Evolutionary conservation across 37 sponge, comb jelly and placozoan genomes (phyloP), one percentile per base, ranked within the genome.

Genomic region (Axinella damicornis): DNA sequence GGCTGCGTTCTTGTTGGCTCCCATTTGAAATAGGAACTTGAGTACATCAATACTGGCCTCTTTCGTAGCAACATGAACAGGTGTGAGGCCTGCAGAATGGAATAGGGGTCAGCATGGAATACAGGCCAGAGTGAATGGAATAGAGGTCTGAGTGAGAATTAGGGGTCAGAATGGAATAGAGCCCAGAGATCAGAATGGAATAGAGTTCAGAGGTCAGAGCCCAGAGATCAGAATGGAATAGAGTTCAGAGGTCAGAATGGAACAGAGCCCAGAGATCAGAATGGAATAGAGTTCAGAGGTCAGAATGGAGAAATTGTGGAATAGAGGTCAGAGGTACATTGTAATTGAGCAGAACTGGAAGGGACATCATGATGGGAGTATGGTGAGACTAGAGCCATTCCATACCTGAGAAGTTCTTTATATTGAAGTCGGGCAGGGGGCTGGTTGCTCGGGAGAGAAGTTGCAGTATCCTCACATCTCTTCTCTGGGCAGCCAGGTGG

Each of bases 31-130:
- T 24, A 93, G 78, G 54, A 84, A 93, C 78, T 85, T 93, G 70
- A 93, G 77, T 0, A 93, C 89, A 65, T 93, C 93, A 30, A 88
- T 76, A 41, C 81, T 77, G 27, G 80, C 80, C 54, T 93, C 93
- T 55, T 81, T 89, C 1, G 93, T 93, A 14, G 93, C 93, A 27
- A 88, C 66, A 63, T 93, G 93, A 20, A 85, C 86, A n/a, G 89
- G 74, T 0, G 93, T 81, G 46, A 93, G 72, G 19, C 93, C 93
- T 93, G 82, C 5, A 35, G 41, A 52, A 67, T 20, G 71, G 24
- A 31, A 18, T 24, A 32, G 35, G 35, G 69, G 5, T 5, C n/a
- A 20, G 11, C 13, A 61, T 4, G 9, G 9, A 9, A 46, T 12
- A 12, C 4, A 27, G n/a, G 62, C 2, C 2, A 6, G 25, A 61